Evolutionary conservation across 1,140 invertebrate genomes (phyloP), one percentile per base, ranked within the genome.

Genomic region (Sitobion miscanthi): DNA sequence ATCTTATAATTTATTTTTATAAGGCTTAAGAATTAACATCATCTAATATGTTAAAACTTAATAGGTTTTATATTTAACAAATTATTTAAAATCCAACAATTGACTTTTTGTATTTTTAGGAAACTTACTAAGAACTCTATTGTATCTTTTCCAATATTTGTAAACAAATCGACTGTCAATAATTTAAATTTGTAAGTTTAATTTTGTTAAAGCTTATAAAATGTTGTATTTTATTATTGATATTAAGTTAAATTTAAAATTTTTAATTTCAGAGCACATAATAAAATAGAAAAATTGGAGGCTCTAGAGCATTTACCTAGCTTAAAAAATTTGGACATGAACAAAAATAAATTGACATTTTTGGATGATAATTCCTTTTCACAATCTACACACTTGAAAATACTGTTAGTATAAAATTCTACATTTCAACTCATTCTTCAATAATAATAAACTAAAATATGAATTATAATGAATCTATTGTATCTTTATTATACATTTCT

Each of bases 321-420:
- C 45, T 95, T 98, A 0, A 95, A 96, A 94, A 95, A 95, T 38
- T 95, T 98, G 47, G 96, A 97, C 95, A 94, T 98, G 69, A 96
- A 96, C 94, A 95, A 95, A 94, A 98, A 98, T 95, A 95, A 95
- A 94, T 96, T 98, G 93, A 95, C 95, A 69, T 95, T 95, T 77
- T 95, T 97, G 82, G 95, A 95, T 93, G 94, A 95, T 23, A 95
- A 95, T 77, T 95, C 95, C 54, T 96, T 97, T 94, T 95, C 96
- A 49, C 94, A 93, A 47, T 94, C 95, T 9, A 96, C 95, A 94
- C 95, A 94, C 69, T 94, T 96, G 57, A 94, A 94, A 47, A 95
- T 95, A 94, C 94, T 96, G 96, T 96, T 95, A 95, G 96, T 95
- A 94, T 94, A 62, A 93, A 25, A 86, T 57, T 57, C 0, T 69